These are phyloP conservation scores for Drosophila neoperkinsi DNA, from an alignment of 2,888 invertebrate genomes.

Conservation along the genomic window DNA sequence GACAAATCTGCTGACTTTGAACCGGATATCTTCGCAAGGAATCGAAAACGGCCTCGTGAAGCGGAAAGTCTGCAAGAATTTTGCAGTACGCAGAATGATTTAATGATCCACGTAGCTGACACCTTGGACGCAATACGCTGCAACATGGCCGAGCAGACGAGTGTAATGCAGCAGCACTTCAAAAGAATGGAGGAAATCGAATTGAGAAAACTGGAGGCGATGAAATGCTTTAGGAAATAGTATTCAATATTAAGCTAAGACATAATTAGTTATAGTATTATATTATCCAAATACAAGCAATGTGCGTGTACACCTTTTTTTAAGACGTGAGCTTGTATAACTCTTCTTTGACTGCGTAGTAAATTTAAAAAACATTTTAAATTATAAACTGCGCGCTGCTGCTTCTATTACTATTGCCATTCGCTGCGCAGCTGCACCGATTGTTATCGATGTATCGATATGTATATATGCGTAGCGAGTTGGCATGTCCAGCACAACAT, in stretches of 20 bases:
- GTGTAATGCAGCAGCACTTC: slow-evolving; percentile 11
- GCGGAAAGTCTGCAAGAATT: slow-evolving; percentile 1
- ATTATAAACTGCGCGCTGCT: not conserved
- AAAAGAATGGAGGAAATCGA: slow-evolving; percentile 14
- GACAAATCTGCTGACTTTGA: not conserved
- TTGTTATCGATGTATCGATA: not conserved
- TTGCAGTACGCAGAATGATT: slow-evolving; percentile 4
- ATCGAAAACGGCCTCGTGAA: not conserved
- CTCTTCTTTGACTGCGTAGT: not conserved
- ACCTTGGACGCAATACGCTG: slow-evolving; percentile 8
- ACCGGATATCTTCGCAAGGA: too few relatives aligned
- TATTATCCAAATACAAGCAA: not conserved
- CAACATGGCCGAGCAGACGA: slow-evolving; percentile 9
- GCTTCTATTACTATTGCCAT: slow-evolving; percentile 7
- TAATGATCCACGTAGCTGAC: slow-evolving; percentile 11
- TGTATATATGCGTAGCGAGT: not conserved
- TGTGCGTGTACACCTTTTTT: too few relatives aligned
- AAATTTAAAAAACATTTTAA: not conserved
- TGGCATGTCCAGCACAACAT: slow-evolving; percentile 11
- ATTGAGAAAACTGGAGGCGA: slow-evolving; percentile 10
- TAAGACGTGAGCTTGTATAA: not conserved
- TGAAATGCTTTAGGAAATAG: slow-evolving; percentile 11
- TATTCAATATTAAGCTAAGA: not conserved
- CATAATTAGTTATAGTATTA: not conserved
- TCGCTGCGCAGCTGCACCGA: not conserved